Percentiles rank a stretch among this genome's conserved stretches.
Conservation (phyloP, 2,113 vertebrate species). For the Gymnorhina tibicen region DNA sequence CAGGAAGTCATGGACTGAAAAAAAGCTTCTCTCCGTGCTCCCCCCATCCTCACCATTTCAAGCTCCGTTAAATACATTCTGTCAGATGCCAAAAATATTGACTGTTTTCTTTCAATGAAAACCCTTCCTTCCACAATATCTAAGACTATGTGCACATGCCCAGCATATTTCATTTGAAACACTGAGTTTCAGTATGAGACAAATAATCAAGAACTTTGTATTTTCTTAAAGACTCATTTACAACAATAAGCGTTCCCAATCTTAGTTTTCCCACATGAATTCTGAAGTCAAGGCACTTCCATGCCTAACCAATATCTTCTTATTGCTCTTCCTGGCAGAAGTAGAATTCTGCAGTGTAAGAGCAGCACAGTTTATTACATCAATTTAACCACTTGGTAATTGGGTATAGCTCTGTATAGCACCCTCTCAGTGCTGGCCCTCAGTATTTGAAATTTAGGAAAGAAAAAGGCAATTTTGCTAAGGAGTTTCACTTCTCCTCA, state of each 20-base stretch:
- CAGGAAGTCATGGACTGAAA: neutral
- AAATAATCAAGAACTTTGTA: neutral
- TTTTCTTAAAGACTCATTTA: neutral
- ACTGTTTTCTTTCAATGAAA: neutral
- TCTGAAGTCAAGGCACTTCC: neutral
- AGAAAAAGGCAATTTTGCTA: neutral
- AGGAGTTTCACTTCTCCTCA: neutral
- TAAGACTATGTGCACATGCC: fast-evolving
- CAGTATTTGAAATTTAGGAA: neutral
- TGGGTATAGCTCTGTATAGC: neutral
- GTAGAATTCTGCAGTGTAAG: neutral
- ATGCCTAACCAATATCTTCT: neutral
- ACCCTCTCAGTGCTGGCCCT: fast-evolving
- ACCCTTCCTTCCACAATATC: neutral
- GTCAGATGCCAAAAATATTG: neutral
- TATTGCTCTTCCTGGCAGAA: neutral
- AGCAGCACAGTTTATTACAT: neutral
- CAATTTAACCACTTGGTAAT: neutral
- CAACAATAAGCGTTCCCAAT: neutral
- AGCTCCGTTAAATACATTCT: neutral
- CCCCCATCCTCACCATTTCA: neutral
- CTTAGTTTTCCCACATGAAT: neutral
- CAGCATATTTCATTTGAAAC: neutral
- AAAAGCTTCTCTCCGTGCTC: neutral
- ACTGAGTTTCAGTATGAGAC: neutral